phyloP scores from a whole-genome alignment of 1,140 invertebrate genomes.

The Reticulitermes speratus region DNA sequence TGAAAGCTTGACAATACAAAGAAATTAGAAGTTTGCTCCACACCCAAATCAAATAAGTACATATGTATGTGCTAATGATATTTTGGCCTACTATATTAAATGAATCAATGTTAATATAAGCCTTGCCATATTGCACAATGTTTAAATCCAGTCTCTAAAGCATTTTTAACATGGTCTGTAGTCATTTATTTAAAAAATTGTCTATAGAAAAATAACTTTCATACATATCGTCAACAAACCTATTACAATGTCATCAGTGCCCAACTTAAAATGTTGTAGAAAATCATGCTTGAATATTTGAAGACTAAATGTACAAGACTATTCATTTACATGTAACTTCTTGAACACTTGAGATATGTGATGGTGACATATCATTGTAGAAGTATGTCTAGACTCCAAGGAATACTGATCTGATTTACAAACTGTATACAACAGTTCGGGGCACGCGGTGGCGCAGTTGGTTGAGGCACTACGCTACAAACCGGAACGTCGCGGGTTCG shows the following conservation, averaged over 20 bases:
- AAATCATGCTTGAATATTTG: neutral
- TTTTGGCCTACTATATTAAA: neutral
- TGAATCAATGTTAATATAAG: neutral
- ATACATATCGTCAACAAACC: neutral
- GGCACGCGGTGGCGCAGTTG: too few relatives aligned
- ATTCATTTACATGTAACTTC: neutral
- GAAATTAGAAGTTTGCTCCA: neutral
- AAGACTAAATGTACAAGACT: neutral
- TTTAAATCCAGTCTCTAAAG: neutral
- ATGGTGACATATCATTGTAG: neutral
- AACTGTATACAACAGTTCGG: neutral
- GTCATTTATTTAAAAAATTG: neutral
- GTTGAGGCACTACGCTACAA: too few relatives aligned
- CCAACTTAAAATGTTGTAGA: neutral
- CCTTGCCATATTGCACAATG: conserved; percentile 2
- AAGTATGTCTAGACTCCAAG: neutral
- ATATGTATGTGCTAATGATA: neutral
- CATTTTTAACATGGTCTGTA: neutral
- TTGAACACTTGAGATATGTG: neutral
- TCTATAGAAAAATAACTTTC: neutral
- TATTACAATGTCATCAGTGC: neutral
- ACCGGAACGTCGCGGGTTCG: too few relatives aligned
- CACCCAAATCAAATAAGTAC: neutral
- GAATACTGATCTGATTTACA: neutral
- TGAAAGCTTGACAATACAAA: neutral